Percentiles rank a stretch among this genome's conserved stretches.
Evolutionary conservation across 2,797 vertebrate species (phyloP).

Genomic region (Squalus acanthias): DNA sequence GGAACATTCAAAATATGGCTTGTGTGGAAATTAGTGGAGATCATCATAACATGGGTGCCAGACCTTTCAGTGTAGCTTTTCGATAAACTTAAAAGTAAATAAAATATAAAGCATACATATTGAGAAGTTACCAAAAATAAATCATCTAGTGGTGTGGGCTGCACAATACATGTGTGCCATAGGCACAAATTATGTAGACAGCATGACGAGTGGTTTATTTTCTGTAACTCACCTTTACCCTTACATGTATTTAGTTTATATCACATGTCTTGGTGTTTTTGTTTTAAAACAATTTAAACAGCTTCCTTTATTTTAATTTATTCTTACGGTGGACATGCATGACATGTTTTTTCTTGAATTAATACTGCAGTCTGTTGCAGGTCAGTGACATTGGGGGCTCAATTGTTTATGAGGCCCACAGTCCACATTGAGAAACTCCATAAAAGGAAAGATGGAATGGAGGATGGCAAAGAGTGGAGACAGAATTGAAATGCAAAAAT

Average conservation of each 20-base stretch:
- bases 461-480: not conserved
- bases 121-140: not conserved
- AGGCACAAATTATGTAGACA: not conserved
- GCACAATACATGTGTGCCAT: not conserved
- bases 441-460: not conserved
- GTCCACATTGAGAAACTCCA: not conserved
- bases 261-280: not conserved
- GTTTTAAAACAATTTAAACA: not conserved
- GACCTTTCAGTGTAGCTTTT: not conserved
- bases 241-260: not conserved
- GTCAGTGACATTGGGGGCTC: not conserved
- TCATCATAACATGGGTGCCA: not conserved
- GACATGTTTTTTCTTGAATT: not conserved
- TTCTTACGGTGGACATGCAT: not conserved
- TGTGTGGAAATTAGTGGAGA: not conserved
- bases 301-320: not conserved
- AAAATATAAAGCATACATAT: not conserved
- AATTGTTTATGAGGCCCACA: not conserved
- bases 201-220: not conserved
- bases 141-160: not conserved
- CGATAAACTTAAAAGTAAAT: not conserved
- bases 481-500: not conserved
- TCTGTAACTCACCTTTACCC: constrained; percentile 32
- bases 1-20: not conserved
- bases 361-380: not conserved